Conservation (phyloP, 2,888 invertebrate genomes). For the Yponomeuta sedellus region DNA sequence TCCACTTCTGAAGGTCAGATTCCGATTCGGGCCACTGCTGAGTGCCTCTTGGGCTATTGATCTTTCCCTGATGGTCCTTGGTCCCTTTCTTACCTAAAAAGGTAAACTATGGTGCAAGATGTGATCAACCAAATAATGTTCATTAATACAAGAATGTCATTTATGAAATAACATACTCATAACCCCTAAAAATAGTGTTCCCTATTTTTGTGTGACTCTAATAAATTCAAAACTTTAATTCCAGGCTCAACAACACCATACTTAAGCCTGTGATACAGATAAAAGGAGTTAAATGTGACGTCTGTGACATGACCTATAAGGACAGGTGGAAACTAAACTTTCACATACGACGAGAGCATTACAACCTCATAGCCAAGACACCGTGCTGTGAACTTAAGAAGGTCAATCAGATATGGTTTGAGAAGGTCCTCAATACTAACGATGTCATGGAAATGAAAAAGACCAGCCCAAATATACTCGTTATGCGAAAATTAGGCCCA, state of each 20-base stretch:
- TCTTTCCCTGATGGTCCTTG: no score
- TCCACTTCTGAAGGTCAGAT: no score
- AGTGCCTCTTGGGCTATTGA: no score
- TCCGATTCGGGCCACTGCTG: no score
- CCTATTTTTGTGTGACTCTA: no score
- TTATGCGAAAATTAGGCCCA: slow-evolving; percentile 34
- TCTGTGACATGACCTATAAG: slow-evolving; percentile 32
- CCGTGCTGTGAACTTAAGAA: slow-evolving; percentile 33
- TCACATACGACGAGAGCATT: slow-evolving; percentile 46
- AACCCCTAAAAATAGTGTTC: no score
- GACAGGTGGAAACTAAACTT: slow-evolving; percentile 27
- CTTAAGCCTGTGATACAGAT: slow-evolving; percentile 10
- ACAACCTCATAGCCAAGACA: slow-evolving; percentile 33
- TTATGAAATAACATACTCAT: no score
- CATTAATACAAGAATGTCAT: no score
- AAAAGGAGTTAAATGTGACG: slow-evolving; percentile 28
- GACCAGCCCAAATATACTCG: slow-evolving; percentile 31
- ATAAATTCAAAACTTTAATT: neutral
- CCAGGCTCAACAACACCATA: neutral
- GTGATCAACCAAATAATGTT: no score
- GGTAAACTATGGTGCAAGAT: no score
- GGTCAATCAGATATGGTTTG: slow-evolving; percentile 51
- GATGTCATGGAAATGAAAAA: slow-evolving; percentile 45
- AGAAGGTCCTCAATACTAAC: slow-evolving; percentile 41
- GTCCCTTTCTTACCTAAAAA: no score